A percentile compares a stretch with the other conserved stretches of the same genome.
These are phyloP conservation scores for Leptinotarsa tumamoca DNA, from an alignment of 2,888 invertebrate genomes.

Conservation along the genomic window DNA sequence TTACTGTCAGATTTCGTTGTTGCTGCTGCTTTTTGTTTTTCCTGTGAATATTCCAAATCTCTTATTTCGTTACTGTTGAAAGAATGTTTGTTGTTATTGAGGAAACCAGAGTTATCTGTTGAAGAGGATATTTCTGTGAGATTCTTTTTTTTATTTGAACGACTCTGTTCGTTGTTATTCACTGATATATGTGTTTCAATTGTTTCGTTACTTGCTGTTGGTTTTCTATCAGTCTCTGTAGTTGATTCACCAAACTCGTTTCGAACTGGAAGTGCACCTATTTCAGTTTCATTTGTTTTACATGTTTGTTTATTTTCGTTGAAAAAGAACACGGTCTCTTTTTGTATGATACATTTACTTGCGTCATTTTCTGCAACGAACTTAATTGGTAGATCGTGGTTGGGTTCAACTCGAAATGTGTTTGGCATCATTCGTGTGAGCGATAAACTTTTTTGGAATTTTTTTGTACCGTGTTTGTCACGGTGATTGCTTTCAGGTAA, in stretches of 20 bases:
- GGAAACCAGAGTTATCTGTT: background rate
- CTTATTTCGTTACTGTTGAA: background rate
- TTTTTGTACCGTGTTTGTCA: background rate
- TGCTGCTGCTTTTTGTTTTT: background rate
- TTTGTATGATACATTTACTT: conserved; percentile 27
- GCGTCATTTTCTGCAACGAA: conserved; percentile 46
- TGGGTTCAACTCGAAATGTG: background rate
- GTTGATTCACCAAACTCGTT: background rate
- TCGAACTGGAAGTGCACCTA: background rate
- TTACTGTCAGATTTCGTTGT: background rate
- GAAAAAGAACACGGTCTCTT: conserved; percentile 5
- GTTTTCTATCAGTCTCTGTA: background rate
- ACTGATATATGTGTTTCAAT: background rate
- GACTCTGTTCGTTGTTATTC: background rate
- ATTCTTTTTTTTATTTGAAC: background rate
- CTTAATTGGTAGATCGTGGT: conserved; percentile 29
- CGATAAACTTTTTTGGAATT: background rate
- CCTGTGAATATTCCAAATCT: background rate
- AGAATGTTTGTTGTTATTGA: background rate
- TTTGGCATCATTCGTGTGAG: background rate
- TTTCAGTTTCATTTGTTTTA: background rate
- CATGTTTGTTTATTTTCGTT: background rate
- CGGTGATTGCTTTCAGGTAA: conserved; percentile 7
- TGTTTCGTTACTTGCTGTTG: background rate
- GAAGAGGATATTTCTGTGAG: background rate